Conservation (phyloP, 2,888 invertebrate species). For the Pollenia griseotomentosa region DNA sequence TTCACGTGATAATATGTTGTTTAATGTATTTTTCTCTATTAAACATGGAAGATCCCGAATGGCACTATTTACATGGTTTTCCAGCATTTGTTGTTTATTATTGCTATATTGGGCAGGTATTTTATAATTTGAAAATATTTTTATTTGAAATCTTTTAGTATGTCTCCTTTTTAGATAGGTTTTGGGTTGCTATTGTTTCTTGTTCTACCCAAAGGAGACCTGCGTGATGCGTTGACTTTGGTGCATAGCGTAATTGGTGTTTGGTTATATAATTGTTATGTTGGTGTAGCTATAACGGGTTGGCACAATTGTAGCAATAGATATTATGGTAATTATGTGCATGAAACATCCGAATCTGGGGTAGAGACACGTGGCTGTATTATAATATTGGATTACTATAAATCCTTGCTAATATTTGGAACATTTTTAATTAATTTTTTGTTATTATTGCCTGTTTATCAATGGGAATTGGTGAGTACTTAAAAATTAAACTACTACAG, state of each 20-base stretch:
- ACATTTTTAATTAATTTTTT: conserved; percentile 1
- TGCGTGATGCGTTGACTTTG: neutral
- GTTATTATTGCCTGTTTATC: conserved; percentile 3
- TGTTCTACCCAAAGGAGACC: neutral
- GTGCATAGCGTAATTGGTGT: conserved; percentile 16
- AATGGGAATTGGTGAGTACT: neutral
- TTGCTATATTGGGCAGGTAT: conserved; percentile 6
- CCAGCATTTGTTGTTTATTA: neutral
- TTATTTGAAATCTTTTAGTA: neutral
- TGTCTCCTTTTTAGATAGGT: neutral
- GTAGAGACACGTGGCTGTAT: neutral
- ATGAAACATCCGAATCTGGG: neutral
- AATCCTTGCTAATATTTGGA: neutral
- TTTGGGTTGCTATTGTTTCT: neutral
- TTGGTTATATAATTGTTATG: conserved; percentile 18
- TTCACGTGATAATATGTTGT: neutral
- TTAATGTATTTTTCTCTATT: neutral
- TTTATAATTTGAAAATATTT: neutral
- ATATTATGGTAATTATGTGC: neutral
- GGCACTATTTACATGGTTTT: conserved; percentile 19
- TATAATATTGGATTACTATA: neutral
- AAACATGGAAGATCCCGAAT: neutral
- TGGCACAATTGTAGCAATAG: neutral
- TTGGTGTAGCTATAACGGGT: conserved; percentile 1
- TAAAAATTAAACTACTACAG: too few relatives aligned